phyloP scores from a whole-genome alignment of 2,888 invertebrate genomes.

The Erynnis tages region DNA sequence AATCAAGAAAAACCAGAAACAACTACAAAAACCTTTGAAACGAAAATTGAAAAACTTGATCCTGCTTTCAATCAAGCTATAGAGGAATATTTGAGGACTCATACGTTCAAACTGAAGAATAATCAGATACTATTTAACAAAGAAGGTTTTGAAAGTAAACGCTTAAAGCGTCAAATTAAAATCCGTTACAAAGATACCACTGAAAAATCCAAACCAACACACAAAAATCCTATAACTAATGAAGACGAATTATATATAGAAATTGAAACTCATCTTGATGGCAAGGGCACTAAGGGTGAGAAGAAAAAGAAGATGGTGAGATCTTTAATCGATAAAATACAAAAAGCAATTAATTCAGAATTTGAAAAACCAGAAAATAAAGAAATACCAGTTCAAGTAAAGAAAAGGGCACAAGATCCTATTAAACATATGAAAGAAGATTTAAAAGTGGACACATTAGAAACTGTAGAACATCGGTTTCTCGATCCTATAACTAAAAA shows the following conservation, averaged over 20 bases:
- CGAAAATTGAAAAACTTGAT: too few relatives aligned
- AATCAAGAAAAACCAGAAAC: conserved; percentile 21
- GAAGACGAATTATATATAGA: conserved; percentile 69
- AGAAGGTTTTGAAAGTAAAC: conserved; percentile 35
- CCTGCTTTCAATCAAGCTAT: conserved; percentile 8
- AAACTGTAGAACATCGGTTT: conserved; percentile 45
- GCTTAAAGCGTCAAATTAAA: conserved; percentile 59
- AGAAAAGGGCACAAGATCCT: conserved; percentile 58
- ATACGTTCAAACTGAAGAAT: not conserved
- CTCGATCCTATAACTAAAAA: conserved; percentile 54
- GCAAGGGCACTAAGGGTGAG: conserved; percentile 61
- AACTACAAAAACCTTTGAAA: not conserved
- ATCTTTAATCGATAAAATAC: conserved; percentile 63
- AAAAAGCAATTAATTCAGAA: conserved; percentile 58
- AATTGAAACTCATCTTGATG: conserved; percentile 72
- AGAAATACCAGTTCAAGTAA: conserved; percentile 47
- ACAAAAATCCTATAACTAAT: conserved; percentile 38
- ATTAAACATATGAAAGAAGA: conserved; percentile 41
- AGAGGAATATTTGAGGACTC: conserved; percentile 6
- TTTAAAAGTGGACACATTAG: conserved; percentile 37
- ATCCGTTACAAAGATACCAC: conserved; percentile 42
- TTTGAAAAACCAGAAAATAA: conserved; percentile 35
- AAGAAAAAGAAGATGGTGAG: conserved; percentile 62
- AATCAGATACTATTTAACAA: not conserved
- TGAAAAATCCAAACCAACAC: conserved; percentile 32